Conservation (phyloP, 1,140 invertebrate species). For the Oryctes rhinoceros region DNA sequence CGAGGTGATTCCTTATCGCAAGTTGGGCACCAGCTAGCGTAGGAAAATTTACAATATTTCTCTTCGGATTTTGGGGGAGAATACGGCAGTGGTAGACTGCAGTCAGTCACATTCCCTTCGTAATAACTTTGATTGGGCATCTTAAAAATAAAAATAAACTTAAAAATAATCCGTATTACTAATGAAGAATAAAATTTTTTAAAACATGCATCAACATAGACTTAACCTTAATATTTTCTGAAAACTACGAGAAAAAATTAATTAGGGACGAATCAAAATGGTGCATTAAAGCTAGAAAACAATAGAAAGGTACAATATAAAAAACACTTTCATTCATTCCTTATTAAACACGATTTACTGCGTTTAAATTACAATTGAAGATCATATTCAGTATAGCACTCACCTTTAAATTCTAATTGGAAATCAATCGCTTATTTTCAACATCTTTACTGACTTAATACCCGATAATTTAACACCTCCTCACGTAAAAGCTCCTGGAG, state of each 20-base stretch:
- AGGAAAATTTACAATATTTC: constrained; percentile 47
- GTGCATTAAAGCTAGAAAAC: background rate
- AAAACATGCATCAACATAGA: constrained; percentile 10
- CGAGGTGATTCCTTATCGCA: constrained; percentile 57
- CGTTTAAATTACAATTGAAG: too few relatives aligned
- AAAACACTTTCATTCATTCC: too few relatives aligned
- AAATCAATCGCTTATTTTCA: background rate
- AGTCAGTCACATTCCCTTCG: background rate
- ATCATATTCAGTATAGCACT: background rate
- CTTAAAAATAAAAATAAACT: constrained; percentile 19
- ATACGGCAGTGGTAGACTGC: background rate
- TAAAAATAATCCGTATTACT: background rate
- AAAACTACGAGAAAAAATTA: background rate
- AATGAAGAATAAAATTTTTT: background rate
- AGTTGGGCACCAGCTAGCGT: constrained; percentile 56
- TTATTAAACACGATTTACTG: too few relatives aligned
- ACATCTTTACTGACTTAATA: background rate
- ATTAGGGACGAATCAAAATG: background rate
- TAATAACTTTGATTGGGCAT: constrained; percentile 39
- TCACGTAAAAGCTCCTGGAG: background rate
- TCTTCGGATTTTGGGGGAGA: constrained; percentile 41
- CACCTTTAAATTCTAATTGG: background rate
- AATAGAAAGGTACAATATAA: too few relatives aligned
- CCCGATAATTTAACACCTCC: background rate
- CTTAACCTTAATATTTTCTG: background rate